A percentile compares a stretch with the other conserved stretches of the same genome.
phyloP scores from a whole-genome alignment of 1,140 invertebrate genomes.

The Pseudoatta argentina region DNA sequence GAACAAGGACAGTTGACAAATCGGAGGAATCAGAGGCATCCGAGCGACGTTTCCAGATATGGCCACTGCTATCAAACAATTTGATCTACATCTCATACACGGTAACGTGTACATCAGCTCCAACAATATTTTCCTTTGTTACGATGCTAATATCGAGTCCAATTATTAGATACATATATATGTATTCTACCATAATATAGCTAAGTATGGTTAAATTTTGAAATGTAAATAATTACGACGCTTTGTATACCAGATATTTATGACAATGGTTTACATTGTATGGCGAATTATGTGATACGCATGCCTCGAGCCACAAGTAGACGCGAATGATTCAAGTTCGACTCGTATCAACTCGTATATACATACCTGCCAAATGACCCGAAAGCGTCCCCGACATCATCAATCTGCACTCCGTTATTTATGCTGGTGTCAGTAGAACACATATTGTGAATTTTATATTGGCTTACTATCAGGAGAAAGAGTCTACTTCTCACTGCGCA shows the following conservation, averaged over 20 bases:
- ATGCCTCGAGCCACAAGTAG: background rate
- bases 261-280: background rate
- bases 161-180: background rate
- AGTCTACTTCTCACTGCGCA: background rate
- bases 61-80: background rate
- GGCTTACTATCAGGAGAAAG: background rate
- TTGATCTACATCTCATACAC: background rate
- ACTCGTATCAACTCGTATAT: background rate
- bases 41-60: no score
- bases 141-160: background rate
- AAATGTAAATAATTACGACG: background rate
- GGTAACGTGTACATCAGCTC: background rate
- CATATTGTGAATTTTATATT: constrained; percentile 32
- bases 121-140: constrained; percentile 8
- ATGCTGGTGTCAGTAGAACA: constrained; percentile 26
- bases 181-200: no score
- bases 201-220: no score
- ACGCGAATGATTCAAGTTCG: background rate
- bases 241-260: background rate
- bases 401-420: constrained; percentile 35
- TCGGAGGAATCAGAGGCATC: no score
- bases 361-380: constrained; percentile 82
- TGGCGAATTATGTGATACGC: background rate
- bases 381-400: constrained; percentile 81
- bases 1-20: no score